phyloP scores from a whole-genome alignment of 2,888 invertebrate species.

The Diploptera punctata region DNA sequence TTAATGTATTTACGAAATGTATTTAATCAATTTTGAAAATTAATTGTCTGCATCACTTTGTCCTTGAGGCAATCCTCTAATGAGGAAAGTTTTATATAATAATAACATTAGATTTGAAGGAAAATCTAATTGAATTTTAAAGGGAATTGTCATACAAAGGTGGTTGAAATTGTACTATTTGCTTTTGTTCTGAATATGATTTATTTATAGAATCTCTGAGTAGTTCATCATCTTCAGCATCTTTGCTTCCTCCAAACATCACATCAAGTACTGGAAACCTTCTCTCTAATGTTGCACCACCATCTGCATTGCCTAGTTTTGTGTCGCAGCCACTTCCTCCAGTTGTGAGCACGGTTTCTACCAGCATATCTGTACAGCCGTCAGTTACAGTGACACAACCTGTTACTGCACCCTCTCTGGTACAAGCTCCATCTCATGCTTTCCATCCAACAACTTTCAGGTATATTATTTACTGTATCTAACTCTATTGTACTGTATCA shows the following conservation, averaged over 20 bases:
- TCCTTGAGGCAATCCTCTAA: no score
- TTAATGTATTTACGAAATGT: no score
- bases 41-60: no score
- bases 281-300: constrained; percentile 72
- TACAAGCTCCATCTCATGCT: constrained; percentile 40
- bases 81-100: no score
- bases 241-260: constrained; percentile 54
- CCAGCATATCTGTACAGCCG: background rate
- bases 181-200: constrained; percentile 8
- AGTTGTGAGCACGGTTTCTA: background rate
- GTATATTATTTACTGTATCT: no score
- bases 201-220: constrained; percentile 53
- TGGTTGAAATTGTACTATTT: no score
- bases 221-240: constrained; percentile 55
- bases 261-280: constrained; percentile 61
- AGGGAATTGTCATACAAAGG: no score
- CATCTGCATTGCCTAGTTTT: constrained; percentile 71
- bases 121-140: no score
- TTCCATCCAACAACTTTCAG: constrained; percentile 54
- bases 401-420: no score
- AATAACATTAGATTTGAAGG: no score
- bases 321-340: constrained; percentile 58
- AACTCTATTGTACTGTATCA: no score
- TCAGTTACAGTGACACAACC: constrained; percentile 23
- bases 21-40: no score